A percentile compares a stretch with the other conserved stretches of the same genome.
These are phyloP conservation scores for Polyploca ridens DNA, from an alignment of 2,888 invertebrate genomes.

Conservation along the genomic window DNA sequence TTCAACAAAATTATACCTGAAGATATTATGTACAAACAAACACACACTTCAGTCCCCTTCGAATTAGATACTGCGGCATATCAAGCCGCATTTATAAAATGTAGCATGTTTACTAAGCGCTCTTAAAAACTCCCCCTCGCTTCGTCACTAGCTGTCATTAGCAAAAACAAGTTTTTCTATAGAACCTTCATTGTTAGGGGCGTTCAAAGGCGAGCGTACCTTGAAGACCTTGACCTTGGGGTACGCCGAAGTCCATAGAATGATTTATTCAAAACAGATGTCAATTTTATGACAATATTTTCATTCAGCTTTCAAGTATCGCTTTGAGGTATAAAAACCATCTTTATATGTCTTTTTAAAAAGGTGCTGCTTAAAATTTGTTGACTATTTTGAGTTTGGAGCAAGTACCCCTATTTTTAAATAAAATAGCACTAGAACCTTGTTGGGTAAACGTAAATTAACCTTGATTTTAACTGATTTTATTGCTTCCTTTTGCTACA, in stretches of 20 bases:
- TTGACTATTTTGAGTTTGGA: too few species aligned
- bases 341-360: too few species aligned
- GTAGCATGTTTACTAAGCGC: background rate
- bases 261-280: background rate
- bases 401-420: background rate
- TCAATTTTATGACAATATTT: background rate
- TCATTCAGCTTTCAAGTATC: background rate
- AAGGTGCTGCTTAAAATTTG: too few species aligned
- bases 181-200: background rate
- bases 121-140: background rate
- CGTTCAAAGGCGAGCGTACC: conserved; percentile 3
- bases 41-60: too few species aligned
- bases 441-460: background rate
- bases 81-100: background rate
- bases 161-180: conserved; percentile 6
- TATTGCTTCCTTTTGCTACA: background rate
- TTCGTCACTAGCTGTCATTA: background rate
- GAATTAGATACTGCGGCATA: background rate
- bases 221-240: background rate
- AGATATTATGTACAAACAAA: too few species aligned
- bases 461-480: conserved; percentile 3
- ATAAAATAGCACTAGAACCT: background rate
- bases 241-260: background rate
- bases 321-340: background rate
- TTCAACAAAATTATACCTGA: too few species aligned